Conservation (phyloP, 2,888 invertebrate genomes). For the Torymus aiolomorphi region DNA sequence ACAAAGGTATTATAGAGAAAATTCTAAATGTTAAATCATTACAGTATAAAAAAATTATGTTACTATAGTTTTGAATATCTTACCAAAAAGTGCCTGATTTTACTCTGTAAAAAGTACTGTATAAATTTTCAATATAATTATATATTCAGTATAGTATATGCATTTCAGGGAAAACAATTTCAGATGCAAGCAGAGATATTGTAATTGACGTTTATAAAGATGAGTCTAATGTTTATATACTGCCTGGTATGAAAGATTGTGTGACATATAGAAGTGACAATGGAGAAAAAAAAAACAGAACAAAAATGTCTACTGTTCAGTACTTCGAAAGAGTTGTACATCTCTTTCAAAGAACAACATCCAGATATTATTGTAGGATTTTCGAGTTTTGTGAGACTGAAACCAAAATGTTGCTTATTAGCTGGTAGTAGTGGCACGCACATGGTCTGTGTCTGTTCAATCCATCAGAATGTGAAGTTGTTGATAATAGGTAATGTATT, state of each 20-base stretch:
- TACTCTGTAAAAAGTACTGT: background rate
- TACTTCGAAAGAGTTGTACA: constrained; percentile 56
- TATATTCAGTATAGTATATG: too few species aligned
- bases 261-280: constrained; percentile 51
- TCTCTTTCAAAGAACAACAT: constrained; percentile 43
- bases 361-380: constrained; percentile 54
- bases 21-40: background rate
- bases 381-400: too few species aligned
- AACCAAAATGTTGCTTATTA: too few species aligned
- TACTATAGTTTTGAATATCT: background rate
- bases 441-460: too few species aligned
- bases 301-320: constrained; percentile 48
- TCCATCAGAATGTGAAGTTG: constrained; percentile 61
- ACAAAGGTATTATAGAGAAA: too few species aligned
- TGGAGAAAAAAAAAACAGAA: constrained; percentile 41
- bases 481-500: constrained; percentile 60
- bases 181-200: too few species aligned
- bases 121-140: too few species aligned
- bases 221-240: constrained; percentile 47
- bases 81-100: background rate
- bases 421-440: too few species aligned
- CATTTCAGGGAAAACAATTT: too few species aligned
- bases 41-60: background rate
- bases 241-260: too few species aligned
- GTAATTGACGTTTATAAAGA: constrained; percentile 15